Base-by-base conservation (phyloP, 2,113 vertebrate genomes). In the Amphiprion percula region DNA sequence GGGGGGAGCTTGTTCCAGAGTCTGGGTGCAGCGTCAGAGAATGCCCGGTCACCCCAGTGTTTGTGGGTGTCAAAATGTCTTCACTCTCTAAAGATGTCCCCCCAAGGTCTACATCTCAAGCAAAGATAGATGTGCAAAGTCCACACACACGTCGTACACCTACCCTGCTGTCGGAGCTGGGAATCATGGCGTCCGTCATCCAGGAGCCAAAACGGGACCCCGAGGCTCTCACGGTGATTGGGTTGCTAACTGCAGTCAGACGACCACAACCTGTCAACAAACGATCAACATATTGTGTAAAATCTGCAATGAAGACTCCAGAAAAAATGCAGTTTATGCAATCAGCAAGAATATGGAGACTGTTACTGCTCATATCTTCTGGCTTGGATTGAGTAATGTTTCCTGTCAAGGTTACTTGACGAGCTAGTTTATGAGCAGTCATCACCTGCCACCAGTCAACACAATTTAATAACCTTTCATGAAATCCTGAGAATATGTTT, bases 161-260 rank as follows among this genome's bases (percentile, higher is more conserved):
- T 82, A 94, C 93, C 74, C 93, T 89, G 89, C 87, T 93, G 89
- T 94, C 93, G 0, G 93, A 92, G 89, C 91, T 93, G 82, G 92
- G 93, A 77, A 94, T 94, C 90, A 94, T 94, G 77, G 92, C 90
- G 55, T 98, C 97, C 2, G 96, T 98, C 97, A 98, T 98, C 97
- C 97, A 98, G 87, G 96, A 97, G 66, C 97, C 97, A 82, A 98
- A 98, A 53, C 97, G 94, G 37, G 97, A 97, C 86, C 97, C 97
- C 0, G 97, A 98, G 58, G 95, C 96, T 94, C 96, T 97, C 86
- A 98, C 93, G 66, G 97, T 98, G 88, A 97, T 90, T 2, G 97
- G 97, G 69, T 94, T 96, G 66, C 96, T 97, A 85, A 98, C 96
- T 87, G 97, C 96, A 91, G 97, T 98, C 92, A 98, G 14, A 67